phyloP scores from a whole-genome alignment of 2,888 invertebrate species.

The Plebejus argus region DNA sequence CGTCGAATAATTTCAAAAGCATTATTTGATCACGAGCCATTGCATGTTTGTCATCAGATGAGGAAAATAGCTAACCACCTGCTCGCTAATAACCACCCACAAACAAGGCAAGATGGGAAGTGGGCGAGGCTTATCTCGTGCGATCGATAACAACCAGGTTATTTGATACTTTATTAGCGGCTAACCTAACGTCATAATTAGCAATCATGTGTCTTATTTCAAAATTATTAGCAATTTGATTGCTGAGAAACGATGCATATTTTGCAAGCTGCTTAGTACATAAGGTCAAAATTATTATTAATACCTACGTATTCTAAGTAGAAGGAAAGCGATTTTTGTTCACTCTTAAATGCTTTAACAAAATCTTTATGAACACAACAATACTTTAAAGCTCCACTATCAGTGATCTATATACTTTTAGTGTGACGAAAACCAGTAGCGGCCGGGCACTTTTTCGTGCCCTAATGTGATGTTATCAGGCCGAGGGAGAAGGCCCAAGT shows the following conservation, averaged over 20 bases:
- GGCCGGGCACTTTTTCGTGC: slow-evolving; percentile 59
- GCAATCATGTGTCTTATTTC: neutral
- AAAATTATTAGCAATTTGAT: neutral
- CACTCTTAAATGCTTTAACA: neutral
- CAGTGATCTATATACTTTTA: slow-evolving; percentile 42
- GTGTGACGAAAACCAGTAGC: slow-evolving; percentile 76
- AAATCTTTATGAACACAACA: neutral
- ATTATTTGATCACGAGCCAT: slow-evolving; percentile 1
- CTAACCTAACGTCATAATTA: slow-evolving; percentile 39
- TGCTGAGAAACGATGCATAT: neutral
- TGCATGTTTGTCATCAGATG: slow-evolving; percentile 33
- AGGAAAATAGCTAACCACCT: slow-evolving; percentile 40
- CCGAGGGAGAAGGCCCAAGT: slow-evolving; percentile 62
- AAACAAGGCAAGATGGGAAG: slow-evolving; percentile 50
- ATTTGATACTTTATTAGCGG: slow-evolving; percentile 52
- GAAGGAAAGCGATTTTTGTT: no score
- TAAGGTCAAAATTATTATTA: neutral
- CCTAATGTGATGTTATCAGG: slow-evolving; percentile 77
- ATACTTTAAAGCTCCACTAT: slow-evolving; percentile 23
- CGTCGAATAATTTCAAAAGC: neutral
- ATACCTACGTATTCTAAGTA: no score
- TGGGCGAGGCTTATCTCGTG: slow-evolving; percentile 59
- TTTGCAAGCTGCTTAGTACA: neutral
- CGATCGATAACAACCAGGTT: slow-evolving; percentile 49
- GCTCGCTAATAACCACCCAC: slow-evolving; percentile 40